These are phyloP conservation scores for Cantharis rufa DNA, from an alignment of 2,888 invertebrate species.

Conservation along the genomic window DNA sequence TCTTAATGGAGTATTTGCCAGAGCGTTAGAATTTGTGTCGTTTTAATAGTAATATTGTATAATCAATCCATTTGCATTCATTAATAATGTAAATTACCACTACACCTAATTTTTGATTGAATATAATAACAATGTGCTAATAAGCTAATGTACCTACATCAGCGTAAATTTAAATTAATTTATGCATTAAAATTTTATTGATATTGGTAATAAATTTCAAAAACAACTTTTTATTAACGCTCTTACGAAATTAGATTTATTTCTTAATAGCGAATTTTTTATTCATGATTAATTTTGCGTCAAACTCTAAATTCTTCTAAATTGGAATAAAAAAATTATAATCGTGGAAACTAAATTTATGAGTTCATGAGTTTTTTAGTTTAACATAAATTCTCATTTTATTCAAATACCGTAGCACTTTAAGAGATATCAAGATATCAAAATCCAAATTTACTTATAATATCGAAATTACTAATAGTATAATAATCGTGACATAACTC, in stretches of 20 bases:
- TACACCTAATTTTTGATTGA: not conserved
- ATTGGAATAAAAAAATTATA: not conserved
- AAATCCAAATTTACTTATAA: too few species aligned
- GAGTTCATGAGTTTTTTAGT: not conserved
- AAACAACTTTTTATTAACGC: not conserved
- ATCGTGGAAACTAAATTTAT: not conserved
- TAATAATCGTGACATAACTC: not conserved
- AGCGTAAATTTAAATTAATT: not conserved
- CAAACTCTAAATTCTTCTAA: not conserved
- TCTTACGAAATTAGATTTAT: not conserved
- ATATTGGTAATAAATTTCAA: not conserved
- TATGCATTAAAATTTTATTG: not conserved
- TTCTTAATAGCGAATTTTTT: not conserved
- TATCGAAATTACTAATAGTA: not conserved
- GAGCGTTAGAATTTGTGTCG: not conserved
- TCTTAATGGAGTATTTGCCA: not conserved
- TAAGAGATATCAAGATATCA: too few species aligned
- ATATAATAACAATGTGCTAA: not conserved
- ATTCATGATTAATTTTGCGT: not conserved
- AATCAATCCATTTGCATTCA: not conserved
- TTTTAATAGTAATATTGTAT: not conserved
- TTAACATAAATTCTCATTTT: not conserved
- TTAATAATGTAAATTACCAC: not conserved
- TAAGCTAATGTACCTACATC: not conserved
- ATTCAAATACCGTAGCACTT: too few species aligned